phyloP scores from a whole-genome alignment of 2,797 vertebrate genomes.

The Lutjanus campechanus region DNA sequence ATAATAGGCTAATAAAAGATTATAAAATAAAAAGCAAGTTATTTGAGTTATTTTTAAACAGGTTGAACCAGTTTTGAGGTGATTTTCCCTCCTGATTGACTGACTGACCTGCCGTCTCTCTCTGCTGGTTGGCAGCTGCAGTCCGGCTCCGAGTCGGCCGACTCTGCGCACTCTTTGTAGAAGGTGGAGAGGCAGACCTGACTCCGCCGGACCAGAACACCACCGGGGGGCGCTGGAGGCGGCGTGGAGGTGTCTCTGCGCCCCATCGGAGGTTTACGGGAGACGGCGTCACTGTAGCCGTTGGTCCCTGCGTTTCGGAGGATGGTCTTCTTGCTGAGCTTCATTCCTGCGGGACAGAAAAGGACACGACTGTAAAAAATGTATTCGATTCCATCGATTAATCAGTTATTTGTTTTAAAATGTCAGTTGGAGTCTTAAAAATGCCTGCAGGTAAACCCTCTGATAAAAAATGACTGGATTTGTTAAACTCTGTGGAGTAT shows the following conservation, averaged over 20 bases:
- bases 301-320: constrained; percentile 58
- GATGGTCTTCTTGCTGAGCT: constrained; percentile 59
- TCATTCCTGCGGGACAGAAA: constrained; percentile 62
- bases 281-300: constrained; percentile 53
- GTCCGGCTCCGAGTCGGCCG: constrained; percentile 60
- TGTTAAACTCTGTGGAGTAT: too few species aligned
- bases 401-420: too few species aligned
- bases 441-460: too few species aligned
- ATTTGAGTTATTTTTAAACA: too few species aligned
- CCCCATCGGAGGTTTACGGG: constrained; percentile 69
- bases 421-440: too few species aligned
- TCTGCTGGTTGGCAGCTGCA: constrained; percentile 65
- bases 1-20: not conserved
- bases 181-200: constrained; percentile 85
- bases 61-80: too few species aligned
- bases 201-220: constrained; percentile 76
- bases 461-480: too few species aligned
- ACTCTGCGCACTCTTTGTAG: constrained; percentile 81
- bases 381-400: too few species aligned
- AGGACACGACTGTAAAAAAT: not conserved
- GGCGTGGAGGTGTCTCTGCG: constrained; percentile 52
- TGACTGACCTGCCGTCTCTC: constrained; percentile 75
- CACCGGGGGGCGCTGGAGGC: constrained; percentile 47
- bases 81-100: not conserved
- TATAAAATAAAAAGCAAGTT: too few species aligned